Percentiles rank a stretch among this genome's conserved stretches.
These are phyloP conservation scores for Brachionichthys hirsutus DNA, from an alignment of 2,113 vertebrate genomes.

Conservation along the genomic window DNA sequence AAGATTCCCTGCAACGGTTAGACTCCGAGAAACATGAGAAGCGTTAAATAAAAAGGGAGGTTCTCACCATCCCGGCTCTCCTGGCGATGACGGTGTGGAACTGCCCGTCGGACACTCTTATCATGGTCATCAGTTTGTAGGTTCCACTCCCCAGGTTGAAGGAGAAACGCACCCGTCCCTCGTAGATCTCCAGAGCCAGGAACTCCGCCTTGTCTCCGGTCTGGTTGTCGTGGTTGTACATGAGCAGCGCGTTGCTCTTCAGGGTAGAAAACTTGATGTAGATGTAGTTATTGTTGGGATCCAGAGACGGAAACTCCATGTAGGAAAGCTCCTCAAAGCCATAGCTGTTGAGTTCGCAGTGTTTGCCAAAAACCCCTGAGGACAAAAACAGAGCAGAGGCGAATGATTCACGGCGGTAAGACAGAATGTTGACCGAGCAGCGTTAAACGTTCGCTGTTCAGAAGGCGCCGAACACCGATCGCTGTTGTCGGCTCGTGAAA, in stretches of 20 bases:
- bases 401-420: slow-evolving; percentile 41
- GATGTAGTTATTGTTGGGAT: slow-evolving; percentile 97
- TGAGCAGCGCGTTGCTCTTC: slow-evolving; percentile 85
- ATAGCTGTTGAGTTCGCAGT: slow-evolving; percentile 96
- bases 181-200: slow-evolving; percentile 89
- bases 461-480: slow-evolving; percentile 9
- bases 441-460: not conserved
- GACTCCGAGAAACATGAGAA: not conserved
- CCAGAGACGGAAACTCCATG: slow-evolving; percentile 97
- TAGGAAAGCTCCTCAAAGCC: slow-evolving; percentile 97
- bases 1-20: slow-evolving; percentile 18
- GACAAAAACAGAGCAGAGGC: slow-evolving; percentile 32
- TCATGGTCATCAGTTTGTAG: slow-evolving; percentile 88
- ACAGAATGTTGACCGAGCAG: slow-evolving; percentile 16
- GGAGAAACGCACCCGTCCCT: slow-evolving; percentile 88
- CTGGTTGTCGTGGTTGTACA: slow-evolving; percentile 96
- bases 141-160: slow-evolving; percentile 94
- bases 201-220: slow-evolving; percentile 93
- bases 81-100: slow-evolving; percentile 96
- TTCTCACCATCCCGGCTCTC: slow-evolving; percentile 93
- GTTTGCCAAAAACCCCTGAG: slow-evolving; percentile 95
- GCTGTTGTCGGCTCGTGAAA: not conserved
- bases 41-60: not conserved
- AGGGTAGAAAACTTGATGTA: slow-evolving; percentile 97
- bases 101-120: slow-evolving; percentile 91